These are phyloP conservation scores for Leptura quadrifasciata DNA, from an alignment of 2,888 invertebrate species.

Conservation along the genomic window DNA sequence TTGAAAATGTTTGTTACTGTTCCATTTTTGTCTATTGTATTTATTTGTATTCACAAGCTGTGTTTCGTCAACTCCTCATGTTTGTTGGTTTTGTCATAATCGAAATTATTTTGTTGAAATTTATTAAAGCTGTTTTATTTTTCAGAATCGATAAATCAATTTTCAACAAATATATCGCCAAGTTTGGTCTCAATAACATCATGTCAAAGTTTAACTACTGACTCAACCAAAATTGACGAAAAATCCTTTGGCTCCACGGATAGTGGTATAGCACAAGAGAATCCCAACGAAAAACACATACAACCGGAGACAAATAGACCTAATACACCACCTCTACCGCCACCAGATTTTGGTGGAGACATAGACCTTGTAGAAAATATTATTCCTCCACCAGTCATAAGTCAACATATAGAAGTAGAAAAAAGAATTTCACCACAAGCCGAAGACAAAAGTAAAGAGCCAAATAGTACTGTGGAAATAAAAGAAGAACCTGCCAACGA, in stretches of 20 bases:
- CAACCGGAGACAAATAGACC: constrained; percentile 52
- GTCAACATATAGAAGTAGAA: neutral
- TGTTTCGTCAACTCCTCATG: neutral
- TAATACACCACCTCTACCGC: constrained; percentile 61
- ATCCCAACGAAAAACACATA: constrained; percentile 46
- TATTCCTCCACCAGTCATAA: neutral
- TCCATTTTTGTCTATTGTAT: neutral
- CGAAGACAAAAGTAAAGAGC: neutral
- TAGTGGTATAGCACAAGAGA: constrained; percentile 61
- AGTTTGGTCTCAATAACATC: constrained; percentile 52
- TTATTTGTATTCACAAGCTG: too few species aligned
- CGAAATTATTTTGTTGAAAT: neutral
- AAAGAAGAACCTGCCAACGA: neutral
- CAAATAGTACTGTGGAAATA: neutral
- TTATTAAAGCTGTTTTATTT: constrained; percentile 50
- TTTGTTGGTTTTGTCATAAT: constrained; percentile 11
- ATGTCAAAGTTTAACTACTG: constrained; percentile 41
- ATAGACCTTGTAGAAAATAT: neutral
- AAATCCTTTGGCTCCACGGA: constrained; percentile 62
- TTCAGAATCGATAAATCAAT: constrained; percentile 60
- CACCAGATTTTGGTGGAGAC: constrained; percentile 32
- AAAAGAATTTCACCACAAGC: neutral
- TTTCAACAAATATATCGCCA: constrained; percentile 53
- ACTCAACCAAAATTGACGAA: constrained; percentile 48
- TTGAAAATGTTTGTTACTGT: neutral